Base-by-base conservation (phyloP, 2,797 vertebrate genomes). In the Hirundo rustica region DNA sequence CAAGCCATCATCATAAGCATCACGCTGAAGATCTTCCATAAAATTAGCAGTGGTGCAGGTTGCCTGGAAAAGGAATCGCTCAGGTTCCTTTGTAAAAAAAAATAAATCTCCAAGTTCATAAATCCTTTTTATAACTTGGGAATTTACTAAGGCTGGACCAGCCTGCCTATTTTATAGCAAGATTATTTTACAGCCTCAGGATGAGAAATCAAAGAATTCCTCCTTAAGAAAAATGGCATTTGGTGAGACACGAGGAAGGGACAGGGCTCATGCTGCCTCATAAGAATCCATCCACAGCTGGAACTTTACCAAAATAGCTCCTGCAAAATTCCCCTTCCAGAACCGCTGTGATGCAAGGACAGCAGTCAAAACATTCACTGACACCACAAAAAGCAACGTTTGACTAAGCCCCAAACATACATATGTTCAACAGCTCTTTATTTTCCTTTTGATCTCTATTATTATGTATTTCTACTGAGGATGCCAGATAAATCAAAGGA, bases 201-300 rank as follows among this genome's bases (percentile, higher is more conserved):
- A 88, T 70, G 60, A 79, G 61, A 30, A 70, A 85, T 76, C 83
- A 77, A 89, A 91, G 38, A 38, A 75, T 61, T 82, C 22, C 34
- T 92, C 83, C 65, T 62, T 54, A 89, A 80, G 47, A 22, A 85
- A 89, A 95, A 71, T 25, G 76, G 36, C 58, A 44, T 25, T 27
- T 73, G 91, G 23, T 81, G 23, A 88, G 29, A 55, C 25, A 38
- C 36, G 15, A 77, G 93, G 18, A 60, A 79, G 72, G 53, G 45
- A 10, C 85, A 89, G 85, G 79, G 72, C 79, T 75, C 45, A 25
- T 5, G 44, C 84, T 89, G 77, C 87, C 81, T 58, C 13, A 2
- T 27, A 42, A 93, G 89, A 89, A 75, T 18, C 73, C 51, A 32
- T 66, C 91, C 82, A 54, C 93, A 91, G 89, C 92, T 96, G 95